phyloP scores from a whole-genome alignment of 2,797 vertebrate genomes.

The Propithecus deckenii region DNA sequence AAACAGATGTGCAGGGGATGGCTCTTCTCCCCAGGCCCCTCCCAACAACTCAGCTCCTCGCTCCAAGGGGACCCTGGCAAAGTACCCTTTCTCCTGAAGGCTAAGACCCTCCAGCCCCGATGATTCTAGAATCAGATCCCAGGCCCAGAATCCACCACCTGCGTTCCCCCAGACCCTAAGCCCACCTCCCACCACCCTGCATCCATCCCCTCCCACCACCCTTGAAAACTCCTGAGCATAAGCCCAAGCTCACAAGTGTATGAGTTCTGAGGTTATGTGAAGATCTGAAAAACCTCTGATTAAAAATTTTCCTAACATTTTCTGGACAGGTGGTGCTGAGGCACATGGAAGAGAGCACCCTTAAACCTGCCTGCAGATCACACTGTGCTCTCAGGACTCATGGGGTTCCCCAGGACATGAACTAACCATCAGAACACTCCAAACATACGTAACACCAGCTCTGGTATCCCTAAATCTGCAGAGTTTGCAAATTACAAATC shows the following conservation, averaged over 20 bases:
- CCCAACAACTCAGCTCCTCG: not conserved
- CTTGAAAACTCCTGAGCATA: not conserved
- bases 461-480: not conserved
- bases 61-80: not conserved
- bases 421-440: not conserved
- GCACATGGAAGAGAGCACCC: rapidly evolving
- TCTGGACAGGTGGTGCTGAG: not conserved
- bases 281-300: not conserved
- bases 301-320: not conserved
- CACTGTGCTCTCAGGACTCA: not conserved
- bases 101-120: too few relatives aligned
- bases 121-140: not conserved
- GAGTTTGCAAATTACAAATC: not conserved
- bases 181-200: not conserved
- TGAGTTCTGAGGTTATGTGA: not conserved
- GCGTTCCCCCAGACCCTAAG: not conserved
- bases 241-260: not conserved
- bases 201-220: too few relatives aligned
- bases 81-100: not conserved
- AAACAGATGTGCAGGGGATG: not conserved
- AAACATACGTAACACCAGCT: not conserved
- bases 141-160: not conserved
- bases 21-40: not conserved
- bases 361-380: too few relatives aligned
- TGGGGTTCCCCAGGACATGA: not conserved